A percentile compares a stretch with the other conserved stretches of the same genome.
These are phyloP conservation scores for Tachysurus vachellii DNA, from an alignment of 2,113 vertebrate species.

Conservation along the genomic window DNA sequence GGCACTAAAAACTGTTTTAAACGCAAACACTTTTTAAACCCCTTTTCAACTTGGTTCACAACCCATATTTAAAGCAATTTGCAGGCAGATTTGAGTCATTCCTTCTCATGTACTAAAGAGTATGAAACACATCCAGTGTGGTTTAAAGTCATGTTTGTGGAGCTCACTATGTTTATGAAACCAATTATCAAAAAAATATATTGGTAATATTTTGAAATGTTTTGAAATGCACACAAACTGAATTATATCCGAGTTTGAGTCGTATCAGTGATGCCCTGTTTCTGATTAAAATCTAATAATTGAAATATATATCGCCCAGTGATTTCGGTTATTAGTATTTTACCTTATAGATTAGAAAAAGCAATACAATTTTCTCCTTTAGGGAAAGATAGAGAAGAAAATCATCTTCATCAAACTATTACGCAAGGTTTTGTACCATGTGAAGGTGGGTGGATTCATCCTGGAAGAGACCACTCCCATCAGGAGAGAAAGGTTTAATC, in stretches of 20 bases:
- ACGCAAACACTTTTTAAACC: neutral
- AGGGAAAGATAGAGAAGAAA: too few relatives aligned
- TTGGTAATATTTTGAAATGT: neutral
- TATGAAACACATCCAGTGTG: neutral
- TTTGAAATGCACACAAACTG: neutral
- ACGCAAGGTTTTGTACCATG: neutral
- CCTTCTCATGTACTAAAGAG: neutral
- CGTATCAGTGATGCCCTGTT: neutral
- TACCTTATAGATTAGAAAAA: neutral
- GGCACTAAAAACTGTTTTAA: neutral
- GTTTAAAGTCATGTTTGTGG: neutral
- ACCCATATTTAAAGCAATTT: neutral
- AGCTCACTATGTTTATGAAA: neutral
- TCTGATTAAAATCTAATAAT: neutral
- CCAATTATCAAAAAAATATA: neutral
- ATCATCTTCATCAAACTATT: neutral
- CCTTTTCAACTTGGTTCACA: neutral
- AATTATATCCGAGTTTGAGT: neutral
- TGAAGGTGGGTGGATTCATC: neutral
- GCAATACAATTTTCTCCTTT: neutral
- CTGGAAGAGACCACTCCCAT: neutral
- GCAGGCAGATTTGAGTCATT: neutral
- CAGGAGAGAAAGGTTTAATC: neutral
- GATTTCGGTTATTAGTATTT: neutral
- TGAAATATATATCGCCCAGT: neutral